Percentiles rank a stretch among this genome's conserved stretches.
phyloP scores from a whole-genome alignment of 2,797 vertebrate species.

The Cyprinella venusta region DNA sequence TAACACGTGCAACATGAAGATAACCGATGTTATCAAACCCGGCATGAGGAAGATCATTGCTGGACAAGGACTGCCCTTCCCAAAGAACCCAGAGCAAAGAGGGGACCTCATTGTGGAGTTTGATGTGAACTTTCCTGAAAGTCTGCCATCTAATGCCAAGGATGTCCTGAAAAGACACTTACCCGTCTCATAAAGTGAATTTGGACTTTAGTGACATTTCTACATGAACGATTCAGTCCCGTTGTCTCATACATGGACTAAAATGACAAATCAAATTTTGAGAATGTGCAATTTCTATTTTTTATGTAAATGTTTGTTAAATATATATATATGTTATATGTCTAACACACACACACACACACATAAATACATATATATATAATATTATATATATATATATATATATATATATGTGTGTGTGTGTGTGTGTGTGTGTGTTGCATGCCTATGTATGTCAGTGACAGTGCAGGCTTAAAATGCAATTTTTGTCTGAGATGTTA shows the following conservation, averaged over 20 bases:
- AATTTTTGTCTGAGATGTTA: conserved; percentile 63
- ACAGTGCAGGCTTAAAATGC: conserved; percentile 61
- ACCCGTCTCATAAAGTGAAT: conserved; percentile 81
- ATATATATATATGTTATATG: conserved; percentile 39
- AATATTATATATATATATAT: neutral
- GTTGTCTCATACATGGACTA: conserved; percentile 51
- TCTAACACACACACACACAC: conserved; percentile 22
- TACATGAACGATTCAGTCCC: conserved; percentile 29
- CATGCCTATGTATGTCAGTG: conserved; percentile 73
- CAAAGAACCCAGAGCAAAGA: conserved; percentile 94
- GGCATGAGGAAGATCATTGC: conserved; percentile 95
- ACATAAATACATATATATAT: neutral
- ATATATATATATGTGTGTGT: neutral
- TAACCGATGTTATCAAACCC: conserved; percentile 96
- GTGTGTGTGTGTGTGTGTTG: conserved; percentile 50
- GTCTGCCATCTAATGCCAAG: conserved; percentile 91
- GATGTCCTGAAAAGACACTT: conserved; percentile 96
- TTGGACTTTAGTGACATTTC: conserved; percentile 44
- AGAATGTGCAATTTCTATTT: conserved; percentile 80
- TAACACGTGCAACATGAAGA: conserved; percentile 94
- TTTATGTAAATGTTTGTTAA: conserved; percentile 69
- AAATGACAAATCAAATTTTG: conserved; percentile 65
- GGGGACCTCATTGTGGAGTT: conserved; percentile 98
- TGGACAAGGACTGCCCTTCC: conserved; percentile 94
- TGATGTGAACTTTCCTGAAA: conserved; percentile 95